These are phyloP conservation scores for Diadumene lineata DNA, from an alignment of 92 coral and sea anemone species.

Conservation along the genomic window DNA sequence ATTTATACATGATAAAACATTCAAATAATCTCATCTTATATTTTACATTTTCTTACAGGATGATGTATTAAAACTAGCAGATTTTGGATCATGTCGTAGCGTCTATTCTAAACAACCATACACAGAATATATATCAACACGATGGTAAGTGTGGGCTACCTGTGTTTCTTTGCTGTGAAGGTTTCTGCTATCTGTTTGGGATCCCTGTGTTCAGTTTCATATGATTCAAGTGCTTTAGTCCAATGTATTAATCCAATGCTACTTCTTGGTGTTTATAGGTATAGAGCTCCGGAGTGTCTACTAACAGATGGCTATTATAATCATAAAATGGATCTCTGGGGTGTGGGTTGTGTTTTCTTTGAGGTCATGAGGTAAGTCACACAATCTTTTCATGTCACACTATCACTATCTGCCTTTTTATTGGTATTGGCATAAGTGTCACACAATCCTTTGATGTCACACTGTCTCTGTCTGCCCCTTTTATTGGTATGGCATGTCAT, in stretches of 20 bases:
- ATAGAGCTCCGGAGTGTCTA: constrained; percentile 97
- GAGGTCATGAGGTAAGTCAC: constrained; percentile 86
- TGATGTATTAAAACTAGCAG: constrained; percentile 94
- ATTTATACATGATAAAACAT: too few relatives aligned
- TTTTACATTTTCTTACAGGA: constrained; percentile 53
- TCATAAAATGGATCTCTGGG: constrained; percentile 99
- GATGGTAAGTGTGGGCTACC: constrained; percentile 70
- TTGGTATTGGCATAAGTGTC: neutral
- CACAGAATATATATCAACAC: constrained; percentile 96
- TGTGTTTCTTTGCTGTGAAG: constrained; percentile 1
- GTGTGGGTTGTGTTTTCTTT: constrained; percentile 98
- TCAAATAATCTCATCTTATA: neutral
- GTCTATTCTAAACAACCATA: constrained; percentile 98
- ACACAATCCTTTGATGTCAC: neutral
- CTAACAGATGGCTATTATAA: constrained; percentile 95
- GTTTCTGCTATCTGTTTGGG: neutral
- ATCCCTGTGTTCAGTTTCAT: neutral
- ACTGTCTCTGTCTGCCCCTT: neutral
- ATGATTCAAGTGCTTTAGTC: neutral
- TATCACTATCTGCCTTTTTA: too few relatives aligned
- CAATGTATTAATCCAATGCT: neutral
- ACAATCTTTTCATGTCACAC: neutral
- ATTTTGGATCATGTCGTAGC: constrained; percentile 98
- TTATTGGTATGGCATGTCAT: too few relatives aligned
- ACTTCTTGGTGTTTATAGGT: constrained; percentile 48